A percentile compares a stretch with the other conserved stretches of the same genome.
phyloP scores from a whole-genome alignment of 2,888 invertebrate species.

The Pachycephus smyrnensis region DNA sequence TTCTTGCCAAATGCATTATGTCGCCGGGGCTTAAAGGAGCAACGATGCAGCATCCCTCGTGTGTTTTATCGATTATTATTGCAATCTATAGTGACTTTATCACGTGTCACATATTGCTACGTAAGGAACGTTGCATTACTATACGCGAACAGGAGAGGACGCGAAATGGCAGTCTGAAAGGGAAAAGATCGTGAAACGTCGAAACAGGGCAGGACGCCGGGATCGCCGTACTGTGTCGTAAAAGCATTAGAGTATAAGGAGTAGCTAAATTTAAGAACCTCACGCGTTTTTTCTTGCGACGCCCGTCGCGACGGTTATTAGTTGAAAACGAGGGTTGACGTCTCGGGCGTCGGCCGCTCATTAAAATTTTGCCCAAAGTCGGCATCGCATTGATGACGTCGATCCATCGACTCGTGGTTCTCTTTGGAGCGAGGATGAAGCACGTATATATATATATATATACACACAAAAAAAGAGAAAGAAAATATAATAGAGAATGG shows the following conservation, averaged over 20 bases:
- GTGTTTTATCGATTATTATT: neutral
- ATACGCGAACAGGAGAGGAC: neutral
- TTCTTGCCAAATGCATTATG: neutral
- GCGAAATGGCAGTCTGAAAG: neutral
- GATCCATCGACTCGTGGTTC: neutral
- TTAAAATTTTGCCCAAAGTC: conserved; percentile 1
- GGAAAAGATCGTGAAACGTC: neutral
- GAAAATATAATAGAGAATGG: conserved; percentile 1
- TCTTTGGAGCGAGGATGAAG: neutral
- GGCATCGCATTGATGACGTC: neutral
- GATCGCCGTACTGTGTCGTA: conserved; percentile 12
- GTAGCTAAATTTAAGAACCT: conserved; percentile 3
- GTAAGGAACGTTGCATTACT: neutral
- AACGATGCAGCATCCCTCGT: neutral
- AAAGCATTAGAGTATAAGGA: neutral
- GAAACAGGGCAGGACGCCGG: neutral
- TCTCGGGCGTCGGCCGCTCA: neutral
- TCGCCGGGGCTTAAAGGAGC: neutral
- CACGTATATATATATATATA: neutral
- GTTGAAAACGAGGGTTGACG: conserved; percentile 3
- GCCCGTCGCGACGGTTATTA: neutral
- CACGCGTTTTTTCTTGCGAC: neutral
- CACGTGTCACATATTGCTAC: neutral
- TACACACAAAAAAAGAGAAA: neutral
- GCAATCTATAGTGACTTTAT: neutral